Evolutionary conservation across 1,140 invertebrate species (phyloP).

Genomic region (Riptortus pedestris): DNA sequence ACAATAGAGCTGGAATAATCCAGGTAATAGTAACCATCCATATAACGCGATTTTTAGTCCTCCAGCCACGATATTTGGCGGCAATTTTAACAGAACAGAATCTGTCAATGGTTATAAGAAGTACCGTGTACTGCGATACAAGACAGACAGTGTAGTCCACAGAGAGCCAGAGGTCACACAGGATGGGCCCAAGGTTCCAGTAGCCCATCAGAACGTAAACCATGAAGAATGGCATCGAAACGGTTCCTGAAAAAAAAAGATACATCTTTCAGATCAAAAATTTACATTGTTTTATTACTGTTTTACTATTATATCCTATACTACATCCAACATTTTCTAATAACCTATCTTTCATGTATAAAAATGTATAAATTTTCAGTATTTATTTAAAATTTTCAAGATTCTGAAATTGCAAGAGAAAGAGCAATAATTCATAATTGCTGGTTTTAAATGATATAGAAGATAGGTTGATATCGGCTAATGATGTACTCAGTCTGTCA

Average conservation of each 20-base stretch:
- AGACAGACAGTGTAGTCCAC: constrained; percentile 98
- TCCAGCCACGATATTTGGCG: constrained; percentile 92
- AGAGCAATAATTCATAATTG: too few species aligned
- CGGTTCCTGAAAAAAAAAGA: constrained; percentile 55
- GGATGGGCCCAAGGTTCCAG: constrained; percentile 90
- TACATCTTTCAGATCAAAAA: too few species aligned
- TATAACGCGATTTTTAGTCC: constrained; percentile 83
- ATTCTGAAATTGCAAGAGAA: too few species aligned
- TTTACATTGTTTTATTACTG: not conserved
- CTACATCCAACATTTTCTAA: too few species aligned
- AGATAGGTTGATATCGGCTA: too few species aligned
- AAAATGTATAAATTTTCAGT: too few species aligned
- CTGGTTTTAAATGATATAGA: too few species aligned
- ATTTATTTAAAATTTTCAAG: too few species aligned
- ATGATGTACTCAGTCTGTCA: too few species aligned
- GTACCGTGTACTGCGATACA: constrained; percentile 97
- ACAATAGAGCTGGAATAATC: constrained; percentile 92
- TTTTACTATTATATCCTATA: too few species aligned
- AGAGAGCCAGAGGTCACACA: constrained; percentile 97
- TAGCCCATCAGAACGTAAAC: constrained; percentile 91
- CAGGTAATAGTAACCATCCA: constrained; percentile 95
- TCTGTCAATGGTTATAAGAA: constrained; percentile 95
- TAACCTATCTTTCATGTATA: too few species aligned
- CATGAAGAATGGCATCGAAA: constrained; percentile 93
- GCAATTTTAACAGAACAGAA: constrained; percentile 99